phyloP scores from a whole-genome alignment of 1,140 invertebrate species.

The Drosophila novamexicana region DNA sequence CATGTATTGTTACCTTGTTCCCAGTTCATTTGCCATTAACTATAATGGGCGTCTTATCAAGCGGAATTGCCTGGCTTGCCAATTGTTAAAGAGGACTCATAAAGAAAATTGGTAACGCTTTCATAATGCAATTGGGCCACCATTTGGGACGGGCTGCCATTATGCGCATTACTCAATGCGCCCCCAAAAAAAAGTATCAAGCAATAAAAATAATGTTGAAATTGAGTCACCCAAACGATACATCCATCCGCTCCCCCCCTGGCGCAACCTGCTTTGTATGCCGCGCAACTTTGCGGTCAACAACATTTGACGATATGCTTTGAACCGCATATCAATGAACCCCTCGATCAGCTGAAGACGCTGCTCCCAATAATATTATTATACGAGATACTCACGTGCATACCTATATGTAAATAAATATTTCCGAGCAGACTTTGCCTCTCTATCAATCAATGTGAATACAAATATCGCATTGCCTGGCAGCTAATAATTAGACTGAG shows the following conservation, averaged over 20 bases:
- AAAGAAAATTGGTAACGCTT: conserved; percentile 69
- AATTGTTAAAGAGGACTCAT: conserved; percentile 28
- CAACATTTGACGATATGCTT: conserved; percentile 49
- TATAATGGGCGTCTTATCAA: conserved; percentile 9
- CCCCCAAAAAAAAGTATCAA: conserved; percentile 15
- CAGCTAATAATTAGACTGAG: conserved; percentile 49
- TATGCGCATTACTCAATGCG: conserved; percentile 44
- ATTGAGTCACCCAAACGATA: conserved; percentile 38
- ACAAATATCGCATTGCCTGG: conserved; percentile 17
- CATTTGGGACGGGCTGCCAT: conserved; percentile 12
- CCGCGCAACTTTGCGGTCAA: conserved; percentile 64
- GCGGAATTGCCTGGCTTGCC: conserved; percentile 14
- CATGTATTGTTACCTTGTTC: conserved; percentile 14
- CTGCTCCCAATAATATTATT: background rate
- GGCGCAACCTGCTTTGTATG: conserved; percentile 56
- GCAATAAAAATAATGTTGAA: conserved; percentile 56
- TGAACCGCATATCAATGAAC: background rate
- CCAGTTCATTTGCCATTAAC: conserved; percentile 21
- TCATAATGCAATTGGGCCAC: conserved; percentile 59
- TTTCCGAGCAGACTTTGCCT: conserved; percentile 1
- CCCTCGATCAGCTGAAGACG: background rate
- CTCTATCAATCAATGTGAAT: conserved; percentile 40
- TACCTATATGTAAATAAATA: background rate
- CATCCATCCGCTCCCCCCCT: background rate
- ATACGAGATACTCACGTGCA: background rate